phyloP scores from a whole-genome alignment of 2,113 vertebrate species.

The Gopherus evgoodei region DNA sequence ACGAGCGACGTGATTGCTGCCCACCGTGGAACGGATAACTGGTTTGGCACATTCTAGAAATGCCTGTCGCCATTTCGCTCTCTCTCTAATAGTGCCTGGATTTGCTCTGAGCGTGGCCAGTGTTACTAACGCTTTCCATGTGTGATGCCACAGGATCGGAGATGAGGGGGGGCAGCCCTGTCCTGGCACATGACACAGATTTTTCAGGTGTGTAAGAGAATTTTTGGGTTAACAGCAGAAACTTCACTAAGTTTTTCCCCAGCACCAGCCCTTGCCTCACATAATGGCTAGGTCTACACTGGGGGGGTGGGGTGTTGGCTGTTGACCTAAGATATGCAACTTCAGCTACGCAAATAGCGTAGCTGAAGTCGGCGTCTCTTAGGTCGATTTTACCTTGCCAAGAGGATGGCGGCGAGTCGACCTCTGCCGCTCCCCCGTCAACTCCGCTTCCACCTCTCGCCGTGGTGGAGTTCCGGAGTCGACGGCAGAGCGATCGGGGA shows the following conservation, averaged over 20 bases:
- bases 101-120: neutral
- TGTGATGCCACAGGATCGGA: rapidly evolving
- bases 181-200: neutral
- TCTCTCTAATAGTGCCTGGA: neutral
- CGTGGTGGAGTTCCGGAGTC: too few species aligned
- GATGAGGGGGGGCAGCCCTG: neutral
- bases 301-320: too few species aligned
- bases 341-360: too few species aligned
- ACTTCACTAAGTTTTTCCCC: neutral
- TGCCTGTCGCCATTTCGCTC: slow-evolving; percentile 2
- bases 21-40: neutral
- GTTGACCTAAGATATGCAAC: too few species aligned
- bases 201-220: neutral
- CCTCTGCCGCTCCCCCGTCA: too few species aligned
- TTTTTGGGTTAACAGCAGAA: neutral
- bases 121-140: rapidly evolving
- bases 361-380: too few species aligned
- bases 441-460: too few species aligned
- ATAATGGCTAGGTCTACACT: too few species aligned
- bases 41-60: neutral
- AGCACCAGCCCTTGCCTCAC: neutral
- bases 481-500: too few species aligned
- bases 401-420: too few species aligned
- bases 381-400: too few species aligned
- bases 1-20: neutral